Percentiles rank a stretch among this genome's conserved stretches.
Evolutionary conservation across 1,140 invertebrate species (phyloP).

Genomic region (Drosophila lowei): DNA sequence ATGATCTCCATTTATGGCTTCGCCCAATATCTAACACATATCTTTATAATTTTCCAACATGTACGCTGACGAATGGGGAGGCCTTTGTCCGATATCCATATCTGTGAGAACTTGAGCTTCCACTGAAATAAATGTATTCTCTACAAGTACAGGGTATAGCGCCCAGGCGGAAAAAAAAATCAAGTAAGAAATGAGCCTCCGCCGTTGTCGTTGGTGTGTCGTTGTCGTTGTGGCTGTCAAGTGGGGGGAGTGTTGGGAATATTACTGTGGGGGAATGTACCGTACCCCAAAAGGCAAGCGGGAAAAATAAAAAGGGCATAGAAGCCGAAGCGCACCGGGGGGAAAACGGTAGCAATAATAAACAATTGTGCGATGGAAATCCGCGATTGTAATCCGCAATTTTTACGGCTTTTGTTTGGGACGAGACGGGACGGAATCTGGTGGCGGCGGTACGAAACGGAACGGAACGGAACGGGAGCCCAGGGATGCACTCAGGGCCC

Average conservation of each 20-base stretch:
- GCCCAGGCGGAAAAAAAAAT: conserved; percentile 8
- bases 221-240: conserved; percentile 45
- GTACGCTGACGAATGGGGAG: too few relatives aligned
- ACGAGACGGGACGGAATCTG: not conserved
- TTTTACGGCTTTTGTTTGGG: conserved; percentile 79
- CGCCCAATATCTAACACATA: too few relatives aligned
- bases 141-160: not conserved
- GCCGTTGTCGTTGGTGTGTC: conserved; percentile 28
- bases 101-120: too few relatives aligned
- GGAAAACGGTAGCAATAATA: conserved; percentile 73
- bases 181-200: conserved; percentile 35
- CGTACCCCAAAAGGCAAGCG: conserved; percentile 35
- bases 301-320: conserved; percentile 33
- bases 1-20: too few relatives aligned
- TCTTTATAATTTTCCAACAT: too few relatives aligned
- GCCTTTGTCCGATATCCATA: too few relatives aligned
- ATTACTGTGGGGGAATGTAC: conserved; percentile 2
- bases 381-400: conserved; percentile 83
- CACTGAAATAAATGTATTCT: too few relatives aligned
- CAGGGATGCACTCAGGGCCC: conserved; percentile 1
- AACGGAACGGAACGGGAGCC: too few relatives aligned
- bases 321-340: conserved; percentile 16
- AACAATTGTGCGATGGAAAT: conserved; percentile 81
- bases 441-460: too few relatives aligned
- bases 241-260: conserved; percentile 9